These are phyloP conservation scores for Diachasmimorpha longicaudata DNA, from an alignment of 1,140 invertebrate genomes.

Conservation along the genomic window DNA sequence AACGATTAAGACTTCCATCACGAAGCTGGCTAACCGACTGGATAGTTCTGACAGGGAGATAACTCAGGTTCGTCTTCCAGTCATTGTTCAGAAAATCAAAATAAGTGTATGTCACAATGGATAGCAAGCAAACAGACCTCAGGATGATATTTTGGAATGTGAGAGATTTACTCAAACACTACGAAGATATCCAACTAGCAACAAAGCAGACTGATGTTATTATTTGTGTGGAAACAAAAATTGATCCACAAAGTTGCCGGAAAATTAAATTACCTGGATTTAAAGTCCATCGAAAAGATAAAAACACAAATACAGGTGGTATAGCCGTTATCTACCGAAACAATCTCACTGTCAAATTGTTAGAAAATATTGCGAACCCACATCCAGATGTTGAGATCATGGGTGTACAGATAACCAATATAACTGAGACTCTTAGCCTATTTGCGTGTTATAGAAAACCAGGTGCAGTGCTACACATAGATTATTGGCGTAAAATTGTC, in stretches of 20 bases:
- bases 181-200: not conserved
- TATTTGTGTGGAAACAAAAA: slow-evolving; percentile 12
- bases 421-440: not conserved
- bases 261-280: not conserved
- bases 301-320: not conserved
- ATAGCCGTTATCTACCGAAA: not conserved
- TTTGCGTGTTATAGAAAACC: slow-evolving; percentile 10
- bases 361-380: not conserved
- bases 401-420: slow-evolving; percentile 3
- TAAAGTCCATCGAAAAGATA: not conserved
- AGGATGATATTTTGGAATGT: slow-evolving; percentile 13
- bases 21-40: too few relatives aligned
- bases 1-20: too few relatives aligned
- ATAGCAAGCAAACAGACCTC: too few relatives aligned
- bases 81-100: too few relatives aligned
- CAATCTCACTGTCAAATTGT: not conserved
- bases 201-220: not conserved
- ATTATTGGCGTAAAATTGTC: slow-evolving; percentile 3
- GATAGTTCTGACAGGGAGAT: too few relatives aligned
- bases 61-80: too few relatives aligned
- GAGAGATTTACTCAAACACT: not conserved
- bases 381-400: not conserved
- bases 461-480: not conserved
- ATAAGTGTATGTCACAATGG: too few relatives aligned
- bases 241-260: not conserved